These are phyloP conservation scores for Drosophila recens DNA, from an alignment of 2,888 invertebrate genomes.

Conservation along the genomic window DNA sequence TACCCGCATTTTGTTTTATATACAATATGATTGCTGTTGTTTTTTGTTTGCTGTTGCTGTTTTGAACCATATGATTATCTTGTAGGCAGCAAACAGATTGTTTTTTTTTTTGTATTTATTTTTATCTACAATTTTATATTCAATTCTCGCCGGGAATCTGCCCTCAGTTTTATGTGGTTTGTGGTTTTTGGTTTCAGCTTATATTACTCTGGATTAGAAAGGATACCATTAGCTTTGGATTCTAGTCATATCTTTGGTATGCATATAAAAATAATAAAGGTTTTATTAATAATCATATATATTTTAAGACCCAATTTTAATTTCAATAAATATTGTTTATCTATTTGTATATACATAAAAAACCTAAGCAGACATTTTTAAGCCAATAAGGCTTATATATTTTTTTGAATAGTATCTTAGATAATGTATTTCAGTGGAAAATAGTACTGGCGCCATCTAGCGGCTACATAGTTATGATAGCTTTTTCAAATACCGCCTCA, in stretches of 20 bases:
- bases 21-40: slow-evolving; percentile 32
- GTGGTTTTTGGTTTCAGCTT: not conserved
- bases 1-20: slow-evolving; percentile 50
- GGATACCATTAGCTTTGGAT: not conserved
- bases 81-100: slow-evolving; percentile 63
- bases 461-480: too few relatives aligned
- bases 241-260: not conserved
- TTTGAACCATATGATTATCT: slow-evolving; percentile 53
- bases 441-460: too few relatives aligned
- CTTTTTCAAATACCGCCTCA: too few relatives aligned
- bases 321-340: too few relatives aligned
- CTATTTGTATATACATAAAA: too few relatives aligned
- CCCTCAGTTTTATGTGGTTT: not conserved
- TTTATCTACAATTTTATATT: slow-evolving; percentile 60
- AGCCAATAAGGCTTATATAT: too few relatives aligned
- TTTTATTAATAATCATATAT: too few relatives aligned
- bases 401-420: too few relatives aligned
- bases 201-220: not conserved
- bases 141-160: slow-evolving; percentile 39
- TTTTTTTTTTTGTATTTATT: slow-evolving; percentile 27
- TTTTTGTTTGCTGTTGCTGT: slow-evolving; percentile 24
- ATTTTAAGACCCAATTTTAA: too few relatives aligned
- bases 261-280: too few relatives aligned
- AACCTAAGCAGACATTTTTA: too few relatives aligned
- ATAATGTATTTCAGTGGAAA: too few relatives aligned